A percentile compares a stretch with the other conserved stretches of the same genome.
phyloP scores from a whole-genome alignment of 1,140 invertebrate genomes.

The Galendromus occidentalis region DNA sequence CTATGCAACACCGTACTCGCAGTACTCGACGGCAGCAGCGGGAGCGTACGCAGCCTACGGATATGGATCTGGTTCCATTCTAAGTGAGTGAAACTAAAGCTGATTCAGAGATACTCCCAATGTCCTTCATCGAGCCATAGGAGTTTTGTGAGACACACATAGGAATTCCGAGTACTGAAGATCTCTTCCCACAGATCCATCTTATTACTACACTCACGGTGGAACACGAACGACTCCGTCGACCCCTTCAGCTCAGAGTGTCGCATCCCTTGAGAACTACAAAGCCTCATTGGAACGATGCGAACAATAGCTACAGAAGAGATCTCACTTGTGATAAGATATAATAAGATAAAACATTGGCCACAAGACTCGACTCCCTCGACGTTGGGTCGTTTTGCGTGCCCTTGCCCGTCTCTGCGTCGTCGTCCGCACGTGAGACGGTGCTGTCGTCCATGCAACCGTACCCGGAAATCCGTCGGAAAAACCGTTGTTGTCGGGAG shows the following conservation, averaged over 20 bases:
- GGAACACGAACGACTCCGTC: not conserved
- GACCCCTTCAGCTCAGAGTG: not conserved
- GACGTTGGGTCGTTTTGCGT: too few species aligned
- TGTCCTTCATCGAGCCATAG: too few species aligned
- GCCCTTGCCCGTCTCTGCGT: too few species aligned
- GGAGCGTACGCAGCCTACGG: conserved; percentile 8
- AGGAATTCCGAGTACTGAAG: too few species aligned
- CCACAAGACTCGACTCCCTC: too few species aligned
- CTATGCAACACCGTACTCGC: conserved; percentile 1
- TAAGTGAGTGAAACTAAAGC: not conserved
- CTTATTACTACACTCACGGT: not conserved
- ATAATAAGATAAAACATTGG: too few species aligned
- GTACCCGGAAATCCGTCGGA: too few species aligned
- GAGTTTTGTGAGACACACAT: too few species aligned
- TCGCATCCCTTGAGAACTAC: not conserved
- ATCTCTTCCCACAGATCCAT: not conserved
- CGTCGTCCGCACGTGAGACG: too few species aligned
- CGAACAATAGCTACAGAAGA: not conserved
- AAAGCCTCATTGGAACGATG: conserved; percentile 1
- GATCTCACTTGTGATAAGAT: conserved; percentile 11
- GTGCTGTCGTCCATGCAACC: too few species aligned
- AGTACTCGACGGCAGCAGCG: not conserved
- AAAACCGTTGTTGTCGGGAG: too few species aligned
- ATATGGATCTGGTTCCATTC: not conserved
- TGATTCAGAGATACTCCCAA: too few species aligned